A percentile compares a stretch with the other conserved stretches of the same genome.
Evolutionary conservation across 2,888 invertebrate species (phyloP).

Genomic region (Calameuta filiformis): DNA sequence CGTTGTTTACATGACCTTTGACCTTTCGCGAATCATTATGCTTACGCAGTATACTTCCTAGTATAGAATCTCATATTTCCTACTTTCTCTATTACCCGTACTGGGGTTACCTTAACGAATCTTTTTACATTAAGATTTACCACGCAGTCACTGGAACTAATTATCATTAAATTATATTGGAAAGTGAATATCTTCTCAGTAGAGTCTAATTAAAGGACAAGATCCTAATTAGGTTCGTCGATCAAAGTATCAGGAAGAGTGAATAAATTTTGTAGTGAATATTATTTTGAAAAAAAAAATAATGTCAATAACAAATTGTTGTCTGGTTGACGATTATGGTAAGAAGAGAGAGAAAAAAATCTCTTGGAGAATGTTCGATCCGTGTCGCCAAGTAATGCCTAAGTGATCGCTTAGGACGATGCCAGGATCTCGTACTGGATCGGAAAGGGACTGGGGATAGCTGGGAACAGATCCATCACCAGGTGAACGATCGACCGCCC

Average conservation of each 20-base stretch:
- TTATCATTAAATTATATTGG: neutral
- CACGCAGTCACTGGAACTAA: neutral
- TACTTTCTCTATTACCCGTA: neutral
- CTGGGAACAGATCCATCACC: conserved; percentile 49
- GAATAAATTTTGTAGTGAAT: neutral
- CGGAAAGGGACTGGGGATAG: conserved; percentile 35
- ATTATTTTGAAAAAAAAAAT: neutral
- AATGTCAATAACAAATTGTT: neutral
- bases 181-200: neutral
- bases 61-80: neutral
- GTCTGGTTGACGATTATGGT: neutral
- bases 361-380: neutral
- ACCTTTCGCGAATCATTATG: neutral
- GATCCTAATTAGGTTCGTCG: neutral
- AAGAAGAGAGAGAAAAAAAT: neutral
- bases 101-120: neutral
- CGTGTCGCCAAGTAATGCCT: neutral
- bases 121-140: neutral
- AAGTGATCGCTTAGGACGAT: neutral
- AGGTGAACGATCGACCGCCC: conserved; percentile 47
- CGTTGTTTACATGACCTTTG: neutral
- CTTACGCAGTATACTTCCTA: neutral
- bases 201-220: neutral
- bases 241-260: neutral
- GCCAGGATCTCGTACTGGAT: conserved; percentile 6